Evolutionary conservation across 2,888 invertebrate species (phyloP).

Genomic region (Chironomus riparius): DNA sequence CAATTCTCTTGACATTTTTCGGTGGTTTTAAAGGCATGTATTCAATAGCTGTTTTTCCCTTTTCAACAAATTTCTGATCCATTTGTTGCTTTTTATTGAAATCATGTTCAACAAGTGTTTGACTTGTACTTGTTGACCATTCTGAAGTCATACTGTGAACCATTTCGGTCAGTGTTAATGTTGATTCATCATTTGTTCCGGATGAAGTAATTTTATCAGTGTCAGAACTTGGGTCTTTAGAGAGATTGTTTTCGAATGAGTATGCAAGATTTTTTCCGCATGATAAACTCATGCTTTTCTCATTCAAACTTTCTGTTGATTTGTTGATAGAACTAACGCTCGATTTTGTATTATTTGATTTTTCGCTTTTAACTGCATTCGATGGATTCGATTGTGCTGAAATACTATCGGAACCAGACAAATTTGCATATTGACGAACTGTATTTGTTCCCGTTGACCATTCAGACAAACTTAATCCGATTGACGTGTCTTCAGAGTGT

Average conservation of each 20-base stretch:
- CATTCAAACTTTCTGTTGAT: constrained; percentile 45
- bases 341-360: constrained; percentile 49
- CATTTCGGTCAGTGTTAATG: constrained; percentile 56
- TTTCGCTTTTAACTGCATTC: constrained; percentile 50
- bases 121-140: constrained; percentile 74
- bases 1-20: constrained; percentile 33
- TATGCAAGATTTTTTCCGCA: constrained; percentile 38
- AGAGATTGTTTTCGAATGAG: constrained; percentile 39
- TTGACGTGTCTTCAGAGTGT: constrained; percentile 78
- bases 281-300: constrained; percentile 40
- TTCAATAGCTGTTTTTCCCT: constrained; percentile 32
- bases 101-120: constrained; percentile 57
- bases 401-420: constrained; percentile 59
- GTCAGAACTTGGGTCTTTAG: constrained; percentile 47
- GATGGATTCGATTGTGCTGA: constrained; percentile 49
- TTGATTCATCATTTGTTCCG: constrained; percentile 70
- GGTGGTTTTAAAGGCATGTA: constrained; percentile 40
- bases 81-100: constrained; percentile 14
- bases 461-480: constrained; percentile 75
- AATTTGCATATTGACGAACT: constrained; percentile 68
- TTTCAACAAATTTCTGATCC: constrained; percentile 21
- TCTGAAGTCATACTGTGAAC: constrained; percentile 69
- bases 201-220: constrained; percentile 46
- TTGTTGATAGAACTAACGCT: constrained; percentile 52
- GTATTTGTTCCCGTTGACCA: constrained; percentile 81